Conservation (phyloP, 2,113 vertebrate genomes). For the Callocephalon fimbriatum region DNA sequence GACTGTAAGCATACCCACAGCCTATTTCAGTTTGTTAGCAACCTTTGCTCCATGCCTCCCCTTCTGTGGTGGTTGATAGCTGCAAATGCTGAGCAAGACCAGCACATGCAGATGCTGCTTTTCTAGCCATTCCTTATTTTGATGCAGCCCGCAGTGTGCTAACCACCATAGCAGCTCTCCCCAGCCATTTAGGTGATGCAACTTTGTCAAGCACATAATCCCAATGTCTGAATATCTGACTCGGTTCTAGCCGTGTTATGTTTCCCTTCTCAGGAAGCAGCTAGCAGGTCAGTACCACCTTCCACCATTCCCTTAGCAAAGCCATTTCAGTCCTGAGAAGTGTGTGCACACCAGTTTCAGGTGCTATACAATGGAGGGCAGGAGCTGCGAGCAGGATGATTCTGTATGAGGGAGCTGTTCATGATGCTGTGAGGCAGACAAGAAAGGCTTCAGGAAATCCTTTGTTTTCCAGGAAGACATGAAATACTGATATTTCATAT, state of each 20-base stretch:
- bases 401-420: accelerated
- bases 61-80: neutral
- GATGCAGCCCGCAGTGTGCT: neutral
- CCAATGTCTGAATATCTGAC: neutral
- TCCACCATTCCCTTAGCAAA: neutral
- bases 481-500: neutral
- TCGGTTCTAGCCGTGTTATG: neutral
- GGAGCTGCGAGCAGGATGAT: accelerated
- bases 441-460: neutral
- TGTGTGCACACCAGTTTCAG: neutral
- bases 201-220: neutral
- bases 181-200: accelerated
- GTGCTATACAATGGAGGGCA: accelerated
- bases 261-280: neutral
- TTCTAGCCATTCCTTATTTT: neutral
- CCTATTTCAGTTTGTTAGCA: neutral
- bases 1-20: accelerated
- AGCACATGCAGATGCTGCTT: neutral
- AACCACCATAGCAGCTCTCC: neutral
- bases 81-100: neutral
- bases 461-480: neutral
- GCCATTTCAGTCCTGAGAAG: neutral
- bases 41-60: neutral
- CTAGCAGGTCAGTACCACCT: neutral
- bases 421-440: too few relatives aligned